A percentile compares a stretch with the other conserved stretches of the same genome.
Conservation (phyloP, 2,888 invertebrate genomes). For the Eurytoma californica region DNA sequence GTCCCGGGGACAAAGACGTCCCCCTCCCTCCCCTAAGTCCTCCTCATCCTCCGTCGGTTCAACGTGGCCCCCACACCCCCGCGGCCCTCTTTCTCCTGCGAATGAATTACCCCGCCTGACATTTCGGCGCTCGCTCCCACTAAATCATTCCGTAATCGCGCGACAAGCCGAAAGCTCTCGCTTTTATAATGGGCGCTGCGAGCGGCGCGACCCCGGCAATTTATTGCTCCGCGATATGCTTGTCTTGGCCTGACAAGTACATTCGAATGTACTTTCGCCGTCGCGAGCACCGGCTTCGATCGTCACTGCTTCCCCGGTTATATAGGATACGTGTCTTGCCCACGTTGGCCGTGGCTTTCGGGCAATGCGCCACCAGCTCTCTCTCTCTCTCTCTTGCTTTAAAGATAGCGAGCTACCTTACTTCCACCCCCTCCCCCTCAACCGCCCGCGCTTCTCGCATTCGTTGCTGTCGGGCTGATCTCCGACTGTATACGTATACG, state of each 20-base stretch:
- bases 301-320: neutral
- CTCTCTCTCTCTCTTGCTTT: conserved; percentile 40
- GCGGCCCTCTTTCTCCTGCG: conserved; percentile 6
- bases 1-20: conserved; percentile 9
- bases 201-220: conserved; percentile 16
- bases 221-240: conserved; percentile 54
- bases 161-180: conserved; percentile 57
- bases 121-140: conserved; percentile 38
- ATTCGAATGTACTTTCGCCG: conserved; percentile 50
- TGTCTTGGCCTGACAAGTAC: conserved; percentile 51
- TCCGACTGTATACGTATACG: too few relatives aligned
- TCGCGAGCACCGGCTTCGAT: conserved; percentile 1
- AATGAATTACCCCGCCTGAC: conserved; percentile 49
- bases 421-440: neutral
- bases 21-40: conserved; percentile 1
- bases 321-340: too few relatives aligned
- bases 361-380: conserved; percentile 24
- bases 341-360: too few relatives aligned
- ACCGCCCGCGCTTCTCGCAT: too few relatives aligned
- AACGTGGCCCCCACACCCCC: conserved; percentile 23
- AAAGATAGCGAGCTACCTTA: neutral
- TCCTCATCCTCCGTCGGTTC: neutral
- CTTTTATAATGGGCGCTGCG: conserved; percentile 49
- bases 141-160: conserved; percentile 57
- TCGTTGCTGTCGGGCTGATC: too few relatives aligned